A percentile compares a stretch with the other conserved stretches of the same genome.
phyloP scores from a whole-genome alignment of 2,797 vertebrate species.

The Margarornis squamiger region DNA sequence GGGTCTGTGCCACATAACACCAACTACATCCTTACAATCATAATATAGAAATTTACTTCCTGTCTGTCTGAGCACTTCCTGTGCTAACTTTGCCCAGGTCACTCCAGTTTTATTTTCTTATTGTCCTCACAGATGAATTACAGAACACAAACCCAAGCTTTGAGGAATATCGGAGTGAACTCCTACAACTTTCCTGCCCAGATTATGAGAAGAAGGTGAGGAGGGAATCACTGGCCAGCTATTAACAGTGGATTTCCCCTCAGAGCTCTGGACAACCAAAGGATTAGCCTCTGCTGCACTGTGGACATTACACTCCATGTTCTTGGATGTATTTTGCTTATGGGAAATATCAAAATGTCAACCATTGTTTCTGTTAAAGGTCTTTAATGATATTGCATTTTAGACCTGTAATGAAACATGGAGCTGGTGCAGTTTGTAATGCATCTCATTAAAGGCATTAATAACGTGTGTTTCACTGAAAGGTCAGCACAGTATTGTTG shows the following conservation, averaged over 20 bases:
- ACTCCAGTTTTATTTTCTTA: neutral
- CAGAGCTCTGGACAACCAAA: neutral
- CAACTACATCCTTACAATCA: neutral
- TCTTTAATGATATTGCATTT: slow-evolving; percentile 79
- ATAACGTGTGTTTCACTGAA: slow-evolving; percentile 76
- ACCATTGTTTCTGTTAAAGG: slow-evolving; percentile 82
- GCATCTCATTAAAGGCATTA: slow-evolving; percentile 84
- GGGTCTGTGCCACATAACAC: neutral
- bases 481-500: slow-evolving; percentile 78
- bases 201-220: neutral
- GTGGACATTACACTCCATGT: slow-evolving; percentile 25
- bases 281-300: slow-evolving; percentile 12
- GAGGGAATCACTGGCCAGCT: neutral
- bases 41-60: neutral
- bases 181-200: neutral
- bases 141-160: neutral
- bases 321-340: slow-evolving; percentile 72
- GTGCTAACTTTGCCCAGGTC: neutral
- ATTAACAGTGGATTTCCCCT: neutral
- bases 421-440: slow-evolving; percentile 73
- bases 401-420: slow-evolving; percentile 79
- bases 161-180: neutral
- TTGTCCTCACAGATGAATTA: neutral
- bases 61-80: fast-evolving
- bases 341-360: slow-evolving; percentile 84